Evolutionary conservation across 2,113 vertebrate genomes (phyloP).

Genomic region (Antigone vipio): DNA sequence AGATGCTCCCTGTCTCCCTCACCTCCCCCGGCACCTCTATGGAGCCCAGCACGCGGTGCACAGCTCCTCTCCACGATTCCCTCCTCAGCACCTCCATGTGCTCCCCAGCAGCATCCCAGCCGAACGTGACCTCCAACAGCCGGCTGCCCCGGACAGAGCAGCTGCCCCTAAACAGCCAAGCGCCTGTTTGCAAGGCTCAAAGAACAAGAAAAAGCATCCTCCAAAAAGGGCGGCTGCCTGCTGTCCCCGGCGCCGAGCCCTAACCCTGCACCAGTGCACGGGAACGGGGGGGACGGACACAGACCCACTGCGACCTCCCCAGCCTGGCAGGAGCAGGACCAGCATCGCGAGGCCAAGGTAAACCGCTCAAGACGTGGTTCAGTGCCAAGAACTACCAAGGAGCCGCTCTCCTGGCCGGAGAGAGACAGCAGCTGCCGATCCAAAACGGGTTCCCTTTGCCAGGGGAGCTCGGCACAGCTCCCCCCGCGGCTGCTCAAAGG

Average conservation of each 20-base stretch:
- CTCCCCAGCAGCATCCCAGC: background rate
- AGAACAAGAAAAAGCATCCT: background rate
- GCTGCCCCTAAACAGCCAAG: background rate
- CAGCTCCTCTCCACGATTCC: background rate
- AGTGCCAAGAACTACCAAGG: background rate
- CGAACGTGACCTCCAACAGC: background rate
- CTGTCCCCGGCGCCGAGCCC: background rate
- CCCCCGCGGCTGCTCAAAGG: accelerated
- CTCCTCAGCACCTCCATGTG: background rate
- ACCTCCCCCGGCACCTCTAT: background rate
- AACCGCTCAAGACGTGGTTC: background rate
- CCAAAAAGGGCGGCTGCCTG: background rate
- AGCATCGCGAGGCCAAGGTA: background rate
- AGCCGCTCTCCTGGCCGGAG: background rate
- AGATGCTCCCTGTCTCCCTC: background rate
- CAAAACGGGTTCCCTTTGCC: background rate
- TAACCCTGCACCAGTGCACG: accelerated
- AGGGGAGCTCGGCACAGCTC: accelerated
- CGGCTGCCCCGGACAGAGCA: accelerated
- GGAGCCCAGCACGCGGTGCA: background rate
- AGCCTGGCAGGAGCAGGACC: background rate
- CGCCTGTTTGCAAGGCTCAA: accelerated
- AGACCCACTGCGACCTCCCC: background rate
- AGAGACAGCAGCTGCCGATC: background rate
- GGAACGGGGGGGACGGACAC: background rate